phyloP scores from a whole-genome alignment of 1,140 invertebrate species.

The Augochlora pura region DNA sequence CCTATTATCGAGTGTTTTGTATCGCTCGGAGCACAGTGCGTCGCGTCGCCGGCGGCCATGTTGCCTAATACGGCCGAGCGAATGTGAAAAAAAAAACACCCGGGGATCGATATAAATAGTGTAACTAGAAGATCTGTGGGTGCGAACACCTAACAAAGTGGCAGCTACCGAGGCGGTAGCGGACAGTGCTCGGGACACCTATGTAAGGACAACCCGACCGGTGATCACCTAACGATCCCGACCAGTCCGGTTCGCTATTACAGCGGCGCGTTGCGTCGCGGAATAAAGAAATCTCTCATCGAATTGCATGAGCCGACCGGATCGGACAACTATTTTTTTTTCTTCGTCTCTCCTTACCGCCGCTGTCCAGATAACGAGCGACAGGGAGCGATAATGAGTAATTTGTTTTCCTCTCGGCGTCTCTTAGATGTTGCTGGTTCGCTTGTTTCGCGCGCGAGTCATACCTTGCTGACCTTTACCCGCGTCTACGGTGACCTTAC shows the following conservation, averaged over 20 bases:
- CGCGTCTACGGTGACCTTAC: too few relatives aligned
- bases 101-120: slow-evolving; percentile 53
- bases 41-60: slow-evolving; percentile 1
- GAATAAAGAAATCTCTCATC: slow-evolving; percentile 35
- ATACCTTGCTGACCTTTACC: too few relatives aligned
- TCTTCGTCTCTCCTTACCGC: neutral
- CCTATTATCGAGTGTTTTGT: too few relatives aligned
- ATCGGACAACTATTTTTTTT: neutral
- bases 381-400: slow-evolving; percentile 1
- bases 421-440: neutral
- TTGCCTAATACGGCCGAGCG: slow-evolving; percentile 30
- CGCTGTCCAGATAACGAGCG: neutral
- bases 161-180: slow-evolving; percentile 22
- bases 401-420: neutral
- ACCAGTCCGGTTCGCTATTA: slow-evolving; percentile 11
- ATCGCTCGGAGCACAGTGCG: too few relatives aligned
- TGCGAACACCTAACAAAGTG: slow-evolving; percentile 49
- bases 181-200: slow-evolving; percentile 18
- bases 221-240: slow-evolving; percentile 6
- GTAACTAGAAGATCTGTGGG: slow-evolving; percentile 49
- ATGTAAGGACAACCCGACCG: slow-evolving; percentile 23
- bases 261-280: neutral
- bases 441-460: neutral
- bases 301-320: slow-evolving; percentile 19
- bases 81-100: slow-evolving; percentile 14